Evolutionary conservation across 2,888 invertebrate genomes (phyloP), one percentile per base, ranked within the genome.

Genomic region (Tipula confusa): DNA sequence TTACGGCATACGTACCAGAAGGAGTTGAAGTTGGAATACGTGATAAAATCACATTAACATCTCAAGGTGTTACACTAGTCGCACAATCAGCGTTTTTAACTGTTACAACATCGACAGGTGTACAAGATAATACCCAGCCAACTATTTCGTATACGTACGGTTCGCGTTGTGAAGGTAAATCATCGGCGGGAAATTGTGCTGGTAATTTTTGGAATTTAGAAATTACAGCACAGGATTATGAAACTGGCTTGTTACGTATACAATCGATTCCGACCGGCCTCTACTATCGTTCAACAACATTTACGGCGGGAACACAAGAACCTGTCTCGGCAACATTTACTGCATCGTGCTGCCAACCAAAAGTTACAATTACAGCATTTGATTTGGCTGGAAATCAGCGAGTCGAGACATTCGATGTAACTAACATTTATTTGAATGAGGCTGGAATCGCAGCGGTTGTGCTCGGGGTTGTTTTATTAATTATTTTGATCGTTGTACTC

Each of bases 301-400:
- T 94, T 87, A 91, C 92, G 7, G 90, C 94, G 0, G 96, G 96
- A 0, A 93, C 94, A 0, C 92, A 91, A 33, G 93, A 93, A 33
- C 91, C 93, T 36, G 91, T 95, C 0, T 90, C 90, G 13, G 93
- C 94, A 0, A 92, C 92, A 2, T 95, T 94, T 87, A 91, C 93
- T 18, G 92, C 94, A 0, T 93, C 93, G 0, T 96, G 96, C 87
- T 96, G 95, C 87, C 91, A 93, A 5, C 93, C 94, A 0, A 91
- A 92, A 83, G 91, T 95, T 0, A 90, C 93, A 43, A 88, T 96
- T 3, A 92, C 91, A 1, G 95, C 94, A 0, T 91, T 92, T 9
- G 95, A 96, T 87, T 89, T 93, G 0, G 90, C 90, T 11, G 94
- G 94, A 0, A 95, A 95, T 87, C 91, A 92, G 4, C 91, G 92